Base-by-base conservation (phyloP, 1,140 invertebrate genomes). In the Orussus abietinus region DNA sequence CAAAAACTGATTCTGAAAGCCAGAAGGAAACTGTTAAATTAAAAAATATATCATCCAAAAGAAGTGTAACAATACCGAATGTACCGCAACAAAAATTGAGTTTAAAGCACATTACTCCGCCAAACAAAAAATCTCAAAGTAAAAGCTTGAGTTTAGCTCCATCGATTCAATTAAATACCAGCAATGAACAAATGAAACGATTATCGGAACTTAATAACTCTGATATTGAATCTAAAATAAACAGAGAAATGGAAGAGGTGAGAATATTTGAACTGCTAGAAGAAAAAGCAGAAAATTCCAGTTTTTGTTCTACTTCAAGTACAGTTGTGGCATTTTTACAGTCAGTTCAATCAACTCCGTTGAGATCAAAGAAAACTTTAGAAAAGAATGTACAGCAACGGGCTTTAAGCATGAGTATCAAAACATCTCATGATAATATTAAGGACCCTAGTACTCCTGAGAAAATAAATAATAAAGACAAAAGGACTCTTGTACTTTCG, bases 221-320 rank as follows among this genome's bases (percentile, higher is more conserved):
- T 11, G 67, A 68, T 37, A 49, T 60, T 13, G 71, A 71, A 51
- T 47, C 64, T 1, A 70, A 62, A 38, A 64, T 62, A 13, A 67
- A 69, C 13, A 75, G 62, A 53, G 80, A 82, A 64, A 42, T 64
- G 5, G 78, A 78, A 12, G 81, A 83, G 55, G 70, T 83, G 49
- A 75, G 77, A 42, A 77, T 84, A 53, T 88, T 88, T 75, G 84
- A 88, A 59, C 52, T 81, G 2, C 64, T 87, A 38, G 85, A 88
- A 64, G 77, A 82, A 54, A 81, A 81, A 59, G 80, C 80, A 1
- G 74, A 77, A 21, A 77, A 83, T 65, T 80, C 80, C 32, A 85
- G 84, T 63, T 86, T 86, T 48, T 81, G 76, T 64, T 82, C 85
- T 14, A 80, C 81, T 14, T 86, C 80, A 39, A 83, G 81, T 39